Conservation (phyloP, 2,113 vertebrate genomes). For the Proterorhinus semilunaris region DNA sequence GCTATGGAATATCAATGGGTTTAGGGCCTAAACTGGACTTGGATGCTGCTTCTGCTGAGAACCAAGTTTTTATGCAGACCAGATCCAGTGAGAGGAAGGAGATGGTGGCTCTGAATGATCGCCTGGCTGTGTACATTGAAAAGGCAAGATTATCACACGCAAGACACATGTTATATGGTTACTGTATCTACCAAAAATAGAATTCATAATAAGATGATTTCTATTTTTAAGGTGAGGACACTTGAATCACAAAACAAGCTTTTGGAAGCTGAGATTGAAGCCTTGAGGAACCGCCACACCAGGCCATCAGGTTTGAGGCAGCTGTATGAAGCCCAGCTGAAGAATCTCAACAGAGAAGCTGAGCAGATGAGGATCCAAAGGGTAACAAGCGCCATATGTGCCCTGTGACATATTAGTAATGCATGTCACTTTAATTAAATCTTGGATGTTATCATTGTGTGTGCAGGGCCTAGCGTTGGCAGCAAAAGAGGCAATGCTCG, state of each 20-base stretch:
- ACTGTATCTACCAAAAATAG: no score
- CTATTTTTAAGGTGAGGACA: constrained; percentile 67
- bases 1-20: constrained; percentile 50
- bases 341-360: constrained; percentile 65
- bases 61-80: constrained; percentile 67
- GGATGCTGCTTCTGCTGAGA: constrained; percentile 71
- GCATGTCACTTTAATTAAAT: neutral
- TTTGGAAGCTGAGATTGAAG: constrained; percentile 66
- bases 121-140: constrained; percentile 74
- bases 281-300: constrained; percentile 54
- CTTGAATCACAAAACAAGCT: constrained; percentile 68
- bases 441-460: constrained; percentile 8
- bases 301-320: constrained; percentile 63
- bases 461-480: constrained; percentile 70
- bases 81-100: constrained; percentile 72
- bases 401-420: neutral
- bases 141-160: constrained; percentile 49
- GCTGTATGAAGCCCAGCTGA: constrained; percentile 72
- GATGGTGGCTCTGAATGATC: constrained; percentile 76
- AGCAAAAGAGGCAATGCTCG: constrained; percentile 64
- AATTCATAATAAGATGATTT: neutral
- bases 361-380: constrained; percentile 69
- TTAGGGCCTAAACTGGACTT: constrained; percentile 59
- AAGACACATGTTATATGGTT: neutral
- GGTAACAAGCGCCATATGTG: constrained; percentile 43